Evolutionary conservation across 2,888 invertebrate genomes (phyloP).

Genomic region (Thecophora atra): DNA sequence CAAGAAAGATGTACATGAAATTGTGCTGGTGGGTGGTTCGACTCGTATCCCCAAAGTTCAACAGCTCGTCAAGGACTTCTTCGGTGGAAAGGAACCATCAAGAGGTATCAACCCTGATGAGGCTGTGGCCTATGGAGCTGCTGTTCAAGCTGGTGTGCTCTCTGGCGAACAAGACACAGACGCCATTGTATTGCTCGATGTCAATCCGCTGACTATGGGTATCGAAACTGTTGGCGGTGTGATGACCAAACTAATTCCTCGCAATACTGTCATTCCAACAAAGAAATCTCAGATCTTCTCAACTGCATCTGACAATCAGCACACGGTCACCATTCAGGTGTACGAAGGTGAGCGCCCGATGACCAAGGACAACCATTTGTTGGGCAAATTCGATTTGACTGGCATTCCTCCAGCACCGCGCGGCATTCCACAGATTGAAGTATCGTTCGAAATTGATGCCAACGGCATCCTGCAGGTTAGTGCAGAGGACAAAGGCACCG

Average conservation of each 20-base stretch:
- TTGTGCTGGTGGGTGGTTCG: conserved; percentile 98
- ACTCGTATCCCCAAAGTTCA: conserved; percentile 99
- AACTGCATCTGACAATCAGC: conserved; percentile 98
- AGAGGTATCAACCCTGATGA: conserved; percentile 99
- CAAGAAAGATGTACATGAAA: conserved; percentile 98
- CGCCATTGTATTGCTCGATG: conserved; percentile 95
- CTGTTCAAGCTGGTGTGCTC: conserved; percentile 97
- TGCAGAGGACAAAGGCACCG: conserved; percentile 99
- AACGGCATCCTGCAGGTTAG: conserved; percentile 95
- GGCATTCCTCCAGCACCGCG: conserved; percentile 95
- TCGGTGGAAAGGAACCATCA: conserved; percentile 97
- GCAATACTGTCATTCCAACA: conserved; percentile 99
- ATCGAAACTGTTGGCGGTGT: conserved; percentile 99
- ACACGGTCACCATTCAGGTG: conserved; percentile 98
- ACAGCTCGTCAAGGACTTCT: conserved; percentile 91
- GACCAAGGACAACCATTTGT: conserved; percentile 99
- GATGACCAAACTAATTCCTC: conserved; percentile 97
- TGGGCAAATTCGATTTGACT: conserved; percentile 98
- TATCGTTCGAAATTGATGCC: conserved; percentile 93
- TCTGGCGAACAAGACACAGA: conserved; percentile 96
- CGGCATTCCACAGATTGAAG: conserved; percentile 94
- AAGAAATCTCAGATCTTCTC: conserved; percentile 99
- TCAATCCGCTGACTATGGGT: conserved; percentile 98
- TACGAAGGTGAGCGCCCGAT: conserved; percentile 99
- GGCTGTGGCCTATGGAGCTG: conserved; percentile 98